These are phyloP conservation scores for Dichetophora obliterata DNA, from an alignment of 2,888 invertebrate species.

Conservation along the genomic window DNA sequence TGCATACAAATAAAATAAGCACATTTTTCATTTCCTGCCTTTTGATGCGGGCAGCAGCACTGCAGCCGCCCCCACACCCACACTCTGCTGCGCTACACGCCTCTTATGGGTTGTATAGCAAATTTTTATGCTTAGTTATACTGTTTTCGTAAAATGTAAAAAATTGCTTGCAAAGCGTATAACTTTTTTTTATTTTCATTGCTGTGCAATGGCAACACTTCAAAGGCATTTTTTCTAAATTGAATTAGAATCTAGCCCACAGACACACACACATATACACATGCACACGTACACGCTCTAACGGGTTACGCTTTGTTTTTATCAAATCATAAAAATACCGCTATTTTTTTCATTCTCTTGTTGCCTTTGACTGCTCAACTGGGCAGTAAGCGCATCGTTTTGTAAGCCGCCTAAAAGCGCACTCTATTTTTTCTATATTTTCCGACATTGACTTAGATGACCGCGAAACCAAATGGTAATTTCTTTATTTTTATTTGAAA, in stretches of 20 bases:
- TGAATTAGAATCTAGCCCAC: constrained; percentile 28
- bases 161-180: background rate
- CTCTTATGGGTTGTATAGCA: background rate
- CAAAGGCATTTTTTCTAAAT: constrained; percentile 33
- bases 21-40: too few relatives aligned
- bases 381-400: background rate
- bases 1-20: background rate
- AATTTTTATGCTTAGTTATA: background rate
- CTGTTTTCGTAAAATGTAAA: background rate
- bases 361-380: background rate
- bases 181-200: background rate
- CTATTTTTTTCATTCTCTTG: background rate
- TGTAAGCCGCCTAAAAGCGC: background rate
- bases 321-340: background rate
- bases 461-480: constrained; percentile 12
- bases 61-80: background rate
- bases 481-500: background rate
- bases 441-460: constrained; percentile 28
- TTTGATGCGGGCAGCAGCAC: too few relatives aligned
- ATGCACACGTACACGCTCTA: too few relatives aligned
- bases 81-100: background rate
- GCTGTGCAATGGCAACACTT: constrained; percentile 15
- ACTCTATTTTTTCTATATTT: background rate
- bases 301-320: background rate
- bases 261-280: background rate